Conservation (phyloP, 2,113 vertebrate genomes). For the Lampris megalopsis region DNA sequence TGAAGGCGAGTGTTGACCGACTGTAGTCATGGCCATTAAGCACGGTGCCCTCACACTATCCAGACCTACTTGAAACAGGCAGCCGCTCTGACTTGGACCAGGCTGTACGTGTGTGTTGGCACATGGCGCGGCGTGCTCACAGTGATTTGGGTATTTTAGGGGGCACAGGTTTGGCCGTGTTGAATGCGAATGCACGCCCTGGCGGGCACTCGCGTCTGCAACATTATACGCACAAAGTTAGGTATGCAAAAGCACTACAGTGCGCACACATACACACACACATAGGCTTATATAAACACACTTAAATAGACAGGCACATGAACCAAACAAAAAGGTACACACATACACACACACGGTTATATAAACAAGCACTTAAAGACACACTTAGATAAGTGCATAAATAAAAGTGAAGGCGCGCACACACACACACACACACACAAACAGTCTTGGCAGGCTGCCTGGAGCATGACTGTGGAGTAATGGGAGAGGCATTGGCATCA, state of each 20-base stretch:
- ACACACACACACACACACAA: constrained; percentile 28
- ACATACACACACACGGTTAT: not conserved
- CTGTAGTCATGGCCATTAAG: constrained; percentile 40
- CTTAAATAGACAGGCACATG: constrained; percentile 32
- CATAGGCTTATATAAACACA: too few species aligned
- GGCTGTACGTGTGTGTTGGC: constrained; percentile 12
- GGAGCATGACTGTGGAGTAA: constrained; percentile 44
- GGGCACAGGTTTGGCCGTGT: not conserved
- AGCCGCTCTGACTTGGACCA: constrained; percentile 19
- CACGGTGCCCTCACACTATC: constrained; percentile 29
- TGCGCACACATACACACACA: constrained; percentile 14
- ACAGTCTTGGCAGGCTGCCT: constrained; percentile 48
- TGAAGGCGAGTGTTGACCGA: constrained; percentile 44
- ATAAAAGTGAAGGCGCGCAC: constrained; percentile 40
- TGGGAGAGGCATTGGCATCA: constrained; percentile 55
- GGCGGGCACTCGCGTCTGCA: constrained; percentile 7
- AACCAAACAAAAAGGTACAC: constrained; percentile 3
- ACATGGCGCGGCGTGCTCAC: not conserved
- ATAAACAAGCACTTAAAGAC: constrained; percentile 23
- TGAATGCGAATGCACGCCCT: not conserved
- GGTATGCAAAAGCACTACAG: not conserved
- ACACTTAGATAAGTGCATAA: constrained; percentile 38
- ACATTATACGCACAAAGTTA: constrained; percentile 32
- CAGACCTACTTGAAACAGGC: constrained; percentile 23
- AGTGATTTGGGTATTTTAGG: not conserved